phyloP scores from a whole-genome alignment of 2,113 vertebrate species.

The Mus musculus region DNA sequence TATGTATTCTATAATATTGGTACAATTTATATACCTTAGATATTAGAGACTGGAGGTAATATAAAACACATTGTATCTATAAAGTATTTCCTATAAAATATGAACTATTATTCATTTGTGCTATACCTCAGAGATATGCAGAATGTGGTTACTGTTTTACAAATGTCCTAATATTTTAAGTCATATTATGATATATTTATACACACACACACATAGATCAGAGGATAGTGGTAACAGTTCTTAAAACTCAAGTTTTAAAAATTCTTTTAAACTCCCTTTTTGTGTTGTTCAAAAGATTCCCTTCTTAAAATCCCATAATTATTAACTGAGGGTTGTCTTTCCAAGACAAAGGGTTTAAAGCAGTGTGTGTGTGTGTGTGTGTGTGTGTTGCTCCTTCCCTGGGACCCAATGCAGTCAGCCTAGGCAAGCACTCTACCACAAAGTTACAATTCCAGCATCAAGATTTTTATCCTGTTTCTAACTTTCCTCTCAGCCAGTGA shows the following conservation, averaged over 20 bases:
- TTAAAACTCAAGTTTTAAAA: conserved; percentile 48
- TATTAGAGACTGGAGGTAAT: background rate
- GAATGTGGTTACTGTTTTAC: background rate
- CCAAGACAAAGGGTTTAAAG: background rate
- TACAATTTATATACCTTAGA: background rate
- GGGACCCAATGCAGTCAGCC: background rate
- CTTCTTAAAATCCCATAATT: background rate
- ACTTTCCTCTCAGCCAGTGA: background rate
- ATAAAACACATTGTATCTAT: conserved; percentile 11
- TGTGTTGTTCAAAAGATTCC: background rate
- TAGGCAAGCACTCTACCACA: background rate
- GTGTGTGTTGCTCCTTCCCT: too few species aligned
- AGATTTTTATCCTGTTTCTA: background rate
- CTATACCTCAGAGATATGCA: background rate
- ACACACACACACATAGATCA: too few species aligned
- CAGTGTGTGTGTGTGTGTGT: too few species aligned
- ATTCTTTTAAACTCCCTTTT: conserved; percentile 12
- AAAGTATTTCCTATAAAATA: conserved; percentile 26
- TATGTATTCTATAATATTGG: background rate
- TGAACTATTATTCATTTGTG: conserved; percentile 27
- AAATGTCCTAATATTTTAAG: background rate
- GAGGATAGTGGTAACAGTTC: background rate
- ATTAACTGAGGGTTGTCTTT: background rate
- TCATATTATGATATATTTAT: background rate
- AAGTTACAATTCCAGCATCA: background rate